Percentiles rank a stretch among this genome's conserved stretches.
phyloP scores from a whole-genome alignment of 2,797 vertebrate genomes.

The Microctenopoma steveboyesi region DNA sequence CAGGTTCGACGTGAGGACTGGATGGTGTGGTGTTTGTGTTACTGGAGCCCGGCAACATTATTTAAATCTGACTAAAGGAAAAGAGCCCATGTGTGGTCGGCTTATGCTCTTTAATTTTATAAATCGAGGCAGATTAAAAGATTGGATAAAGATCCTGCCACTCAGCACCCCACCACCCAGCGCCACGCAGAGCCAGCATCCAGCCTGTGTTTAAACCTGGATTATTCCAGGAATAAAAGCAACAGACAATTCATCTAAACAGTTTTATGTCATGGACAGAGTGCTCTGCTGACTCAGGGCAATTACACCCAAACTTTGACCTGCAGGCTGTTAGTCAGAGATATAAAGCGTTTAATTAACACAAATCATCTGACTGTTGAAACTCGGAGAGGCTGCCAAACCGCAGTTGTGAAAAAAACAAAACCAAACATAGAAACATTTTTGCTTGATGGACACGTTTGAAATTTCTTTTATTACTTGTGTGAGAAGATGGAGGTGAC shows the following conservation, averaged over 20 bases:
- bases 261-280: conserved; percentile 33
- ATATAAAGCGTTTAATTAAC: conserved; percentile 55
- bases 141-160: conserved; percentile 79
- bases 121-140: conserved; percentile 80
- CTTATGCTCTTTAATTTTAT: conserved; percentile 77
- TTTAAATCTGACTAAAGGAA: conserved; percentile 30
- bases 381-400: conserved; percentile 29
- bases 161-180: conserved; percentile 74
- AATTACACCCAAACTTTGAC: conserved; percentile 54
- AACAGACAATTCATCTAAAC: conserved; percentile 42
- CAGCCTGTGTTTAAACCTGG: conserved; percentile 71
- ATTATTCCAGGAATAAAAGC: conserved; percentile 75
- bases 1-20: too few species aligned
- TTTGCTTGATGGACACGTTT: not conserved
- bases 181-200: conserved; percentile 47
- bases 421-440: not conserved
- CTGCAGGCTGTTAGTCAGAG: conserved; percentile 35
- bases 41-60: conserved; percentile 3
- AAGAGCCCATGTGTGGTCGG: conserved; percentile 39
- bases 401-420: conserved; percentile 4
- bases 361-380: conserved; percentile 38
- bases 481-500: conserved; percentile 45
- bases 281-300: conserved; percentile 53
- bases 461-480: conserved; percentile 22
- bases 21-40: not conserved